These are phyloP conservation scores for Stenchaetothrips biformis DNA, from an alignment of 2,888 invertebrate genomes.

Conservation along the genomic window DNA sequence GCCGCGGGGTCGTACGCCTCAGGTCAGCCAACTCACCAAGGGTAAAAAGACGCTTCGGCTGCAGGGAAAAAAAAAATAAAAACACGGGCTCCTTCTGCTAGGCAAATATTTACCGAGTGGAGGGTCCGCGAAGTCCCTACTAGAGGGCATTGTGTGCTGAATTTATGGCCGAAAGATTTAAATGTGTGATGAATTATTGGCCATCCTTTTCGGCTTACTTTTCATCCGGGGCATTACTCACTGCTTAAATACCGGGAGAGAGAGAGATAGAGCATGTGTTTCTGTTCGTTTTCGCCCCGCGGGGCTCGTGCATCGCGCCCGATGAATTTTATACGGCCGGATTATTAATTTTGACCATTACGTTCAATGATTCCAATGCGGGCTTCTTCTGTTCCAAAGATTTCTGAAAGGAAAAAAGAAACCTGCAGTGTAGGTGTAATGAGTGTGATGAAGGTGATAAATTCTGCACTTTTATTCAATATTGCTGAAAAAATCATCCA, in stretches of 20 bases:
- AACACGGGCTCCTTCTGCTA: not conserved
- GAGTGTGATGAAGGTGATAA: not conserved
- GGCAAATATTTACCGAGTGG: slow-evolving; percentile 10
- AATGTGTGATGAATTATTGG: slow-evolving; percentile 21
- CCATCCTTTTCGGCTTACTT: slow-evolving; percentile 12
- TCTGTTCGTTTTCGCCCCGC: not conserved
- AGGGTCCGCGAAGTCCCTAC: not conserved
- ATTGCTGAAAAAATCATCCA: not conserved
- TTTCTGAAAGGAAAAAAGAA: not conserved
- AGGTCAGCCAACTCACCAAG: not conserved
- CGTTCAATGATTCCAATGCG: not conserved
- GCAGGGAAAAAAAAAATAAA: not conserved
- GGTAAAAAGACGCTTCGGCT: not conserved
- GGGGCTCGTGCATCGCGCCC: not conserved
- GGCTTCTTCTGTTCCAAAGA: not conserved
- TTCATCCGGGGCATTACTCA: slow-evolving; percentile 24
- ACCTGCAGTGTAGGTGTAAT: not conserved
- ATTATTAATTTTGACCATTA: too few species aligned
- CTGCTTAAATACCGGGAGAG: not conserved
- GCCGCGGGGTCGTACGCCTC: not conserved
- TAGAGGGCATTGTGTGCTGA: not conserved
- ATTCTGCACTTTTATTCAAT: not conserved
- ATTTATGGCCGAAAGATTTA: slow-evolving; percentile 17
- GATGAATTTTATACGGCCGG: too few species aligned
- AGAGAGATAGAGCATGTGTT: not conserved